These are phyloP conservation scores for Deroplatys truncata DNA, from an alignment of 2,888 invertebrate species.

Conservation along the genomic window DNA sequence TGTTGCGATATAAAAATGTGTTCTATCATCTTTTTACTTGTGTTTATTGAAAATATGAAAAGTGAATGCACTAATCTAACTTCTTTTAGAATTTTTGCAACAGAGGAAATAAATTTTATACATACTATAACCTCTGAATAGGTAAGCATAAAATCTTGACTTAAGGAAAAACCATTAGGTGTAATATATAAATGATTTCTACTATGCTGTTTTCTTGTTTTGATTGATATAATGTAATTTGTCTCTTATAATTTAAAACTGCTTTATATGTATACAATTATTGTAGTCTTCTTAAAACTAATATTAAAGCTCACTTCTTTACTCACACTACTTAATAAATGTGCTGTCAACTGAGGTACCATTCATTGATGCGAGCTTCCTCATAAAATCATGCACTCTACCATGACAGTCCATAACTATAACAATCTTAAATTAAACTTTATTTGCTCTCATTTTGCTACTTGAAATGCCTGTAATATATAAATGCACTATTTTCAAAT, in stretches of 20 bases:
- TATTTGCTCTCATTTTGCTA: neutral
- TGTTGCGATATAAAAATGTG: conserved; percentile 1
- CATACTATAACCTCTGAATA: neutral
- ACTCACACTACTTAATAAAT: neutral
- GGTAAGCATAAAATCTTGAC: neutral
- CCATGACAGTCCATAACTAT: neutral
- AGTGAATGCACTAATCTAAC: neutral
- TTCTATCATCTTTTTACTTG: neutral
- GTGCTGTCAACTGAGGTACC: neutral
- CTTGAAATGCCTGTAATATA: neutral
- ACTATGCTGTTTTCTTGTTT: neutral
- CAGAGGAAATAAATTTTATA: neutral
- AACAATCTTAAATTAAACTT: neutral
- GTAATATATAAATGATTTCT: neutral
- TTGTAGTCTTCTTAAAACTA: neutral
- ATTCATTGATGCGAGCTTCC: neutral
- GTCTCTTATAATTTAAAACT: neutral
- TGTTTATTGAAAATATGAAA: conserved; percentile 1
- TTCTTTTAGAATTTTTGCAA: neutral
- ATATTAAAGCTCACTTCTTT: neutral
- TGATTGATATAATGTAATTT: neutral
- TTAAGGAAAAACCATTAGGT: neutral
- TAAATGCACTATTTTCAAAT: neutral
- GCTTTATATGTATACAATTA: neutral
- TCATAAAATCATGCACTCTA: neutral